These are phyloP conservation scores for Xanthorhoe designata DNA, from an alignment of 2,888 invertebrate species.

Conservation along the genomic window DNA sequence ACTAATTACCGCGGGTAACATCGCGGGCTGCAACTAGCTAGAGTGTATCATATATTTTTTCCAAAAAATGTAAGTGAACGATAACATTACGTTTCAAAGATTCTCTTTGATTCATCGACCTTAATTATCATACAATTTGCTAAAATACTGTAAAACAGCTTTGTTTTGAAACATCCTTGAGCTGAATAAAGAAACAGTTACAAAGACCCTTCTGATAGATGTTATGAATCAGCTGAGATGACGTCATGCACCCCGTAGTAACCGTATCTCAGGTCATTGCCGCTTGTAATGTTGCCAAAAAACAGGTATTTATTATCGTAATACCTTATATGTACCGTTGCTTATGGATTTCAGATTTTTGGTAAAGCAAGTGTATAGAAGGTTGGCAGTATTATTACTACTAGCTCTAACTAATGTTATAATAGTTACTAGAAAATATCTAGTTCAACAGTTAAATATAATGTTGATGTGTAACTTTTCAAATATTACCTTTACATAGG, in stretches of 20 bases:
- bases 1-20: too few species aligned
- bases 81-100: background rate
- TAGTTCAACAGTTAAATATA: too few species aligned
- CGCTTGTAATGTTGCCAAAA: conserved; percentile 43
- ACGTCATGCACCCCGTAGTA: conserved; percentile 37
- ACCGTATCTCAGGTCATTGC: conserved; percentile 43
- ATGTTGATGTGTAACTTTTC: too few species aligned
- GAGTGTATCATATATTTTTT: too few species aligned
- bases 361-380: background rate
- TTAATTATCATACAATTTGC: conserved; percentile 36
- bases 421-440: too few species aligned
- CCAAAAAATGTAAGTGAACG: background rate
- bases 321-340: conserved; percentile 2
- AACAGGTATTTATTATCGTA: conserved; percentile 33
- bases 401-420: background rate
- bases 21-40: too few species aligned
- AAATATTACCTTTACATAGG: background rate
- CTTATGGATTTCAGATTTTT: background rate
- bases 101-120: conserved; percentile 30
- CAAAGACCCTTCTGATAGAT: conserved; percentile 38
- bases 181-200: conserved; percentile 37
- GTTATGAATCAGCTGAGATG: conserved; percentile 45
- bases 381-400: background rate
- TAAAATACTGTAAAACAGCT: conserved; percentile 34
- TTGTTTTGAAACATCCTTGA: conserved; percentile 42